Evolutionary conservation across 2,797 vertebrate species (phyloP).

Genomic region (Gallinago solitaria): DNA sequence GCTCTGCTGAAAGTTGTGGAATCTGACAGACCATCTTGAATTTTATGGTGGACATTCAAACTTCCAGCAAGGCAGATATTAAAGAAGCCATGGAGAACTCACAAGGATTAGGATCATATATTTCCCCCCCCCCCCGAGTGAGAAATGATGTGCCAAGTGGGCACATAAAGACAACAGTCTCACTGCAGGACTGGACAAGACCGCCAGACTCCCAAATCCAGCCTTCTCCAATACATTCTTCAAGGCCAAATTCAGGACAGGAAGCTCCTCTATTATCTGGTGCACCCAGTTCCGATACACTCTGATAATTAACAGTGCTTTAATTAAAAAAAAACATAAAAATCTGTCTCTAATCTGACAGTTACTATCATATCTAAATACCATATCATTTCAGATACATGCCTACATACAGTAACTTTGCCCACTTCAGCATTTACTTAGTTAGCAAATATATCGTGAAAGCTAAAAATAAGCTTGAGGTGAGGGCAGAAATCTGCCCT

Average conservation of each 20-base stretch:
- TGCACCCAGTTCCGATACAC: too few species aligned
- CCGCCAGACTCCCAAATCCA: neutral
- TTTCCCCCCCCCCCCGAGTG: too few species aligned
- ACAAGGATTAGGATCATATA: neutral
- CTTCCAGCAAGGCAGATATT: too few species aligned
- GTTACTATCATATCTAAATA: neutral
- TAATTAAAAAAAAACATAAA: neutral
- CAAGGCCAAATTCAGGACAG: neutral
- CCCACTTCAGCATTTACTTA: neutral
- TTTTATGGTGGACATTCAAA: too few species aligned
- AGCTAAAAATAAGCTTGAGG: neutral
- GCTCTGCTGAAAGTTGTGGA: neutral
- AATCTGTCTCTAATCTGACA: neutral
- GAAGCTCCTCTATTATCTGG: neutral
- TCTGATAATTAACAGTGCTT: neutral
- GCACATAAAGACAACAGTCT: neutral
- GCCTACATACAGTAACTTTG: neutral
- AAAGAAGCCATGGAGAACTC: neutral
- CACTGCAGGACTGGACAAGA: neutral
- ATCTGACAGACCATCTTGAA: neutral
- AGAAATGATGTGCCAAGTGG: too few species aligned
- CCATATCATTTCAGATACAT: neutral
- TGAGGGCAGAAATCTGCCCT: neutral
- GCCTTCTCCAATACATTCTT: neutral
- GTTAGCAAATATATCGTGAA: neutral